A percentile compares a stretch with the other conserved stretches of the same genome.
phyloP scores from a whole-genome alignment of 2,888 invertebrate species.

The Drosophila melanosoma region DNA sequence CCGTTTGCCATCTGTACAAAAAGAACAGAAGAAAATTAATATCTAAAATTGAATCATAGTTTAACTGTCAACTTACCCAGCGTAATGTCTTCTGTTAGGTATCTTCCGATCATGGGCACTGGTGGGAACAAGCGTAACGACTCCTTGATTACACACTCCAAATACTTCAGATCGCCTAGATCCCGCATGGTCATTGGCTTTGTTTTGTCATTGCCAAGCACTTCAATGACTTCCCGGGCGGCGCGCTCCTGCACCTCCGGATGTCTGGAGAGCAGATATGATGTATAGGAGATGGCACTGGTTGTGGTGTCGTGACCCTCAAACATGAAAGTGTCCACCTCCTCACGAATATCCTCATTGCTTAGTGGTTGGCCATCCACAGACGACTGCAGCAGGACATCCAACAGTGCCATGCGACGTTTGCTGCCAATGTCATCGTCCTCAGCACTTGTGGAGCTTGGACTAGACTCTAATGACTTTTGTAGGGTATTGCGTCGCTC shows the following conservation, averaged over 20 bases:
- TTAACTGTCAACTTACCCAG: conserved; percentile 85
- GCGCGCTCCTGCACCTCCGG: conserved; percentile 76
- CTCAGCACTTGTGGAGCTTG: conserved; percentile 16
- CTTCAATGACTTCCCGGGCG: conserved; percentile 75
- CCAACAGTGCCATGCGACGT: conserved; percentile 88
- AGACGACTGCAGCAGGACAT: conserved; percentile 87
- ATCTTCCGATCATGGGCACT: conserved; percentile 87
- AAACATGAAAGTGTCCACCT: conserved; percentile 89
- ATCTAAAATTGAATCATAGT: fast-evolving
- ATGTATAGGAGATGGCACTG: conserved; percentile 78
- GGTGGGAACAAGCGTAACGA: conserved; percentile 88
- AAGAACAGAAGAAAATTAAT: background rate
- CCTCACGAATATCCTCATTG: conserved; percentile 88
- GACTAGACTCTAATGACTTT: conserved; percentile 47
- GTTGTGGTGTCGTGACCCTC: conserved; percentile 85
- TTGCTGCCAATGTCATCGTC: conserved; percentile 85
- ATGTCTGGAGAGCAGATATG: conserved; percentile 81
- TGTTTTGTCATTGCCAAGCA: conserved; percentile 75
- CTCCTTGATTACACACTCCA: conserved; percentile 90
- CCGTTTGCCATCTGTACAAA: conserved; percentile 71
- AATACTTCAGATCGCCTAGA: conserved; percentile 82
- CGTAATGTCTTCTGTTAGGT: conserved; percentile 85
- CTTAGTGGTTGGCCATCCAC: conserved; percentile 87
- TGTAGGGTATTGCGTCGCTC: conserved; percentile 62
- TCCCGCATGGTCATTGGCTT: conserved; percentile 65